Evolutionary conservation across 2,888 invertebrate genomes (phyloP), one percentile per base, ranked within the genome.

Genomic region (Protodeltote pygarga): DNA sequence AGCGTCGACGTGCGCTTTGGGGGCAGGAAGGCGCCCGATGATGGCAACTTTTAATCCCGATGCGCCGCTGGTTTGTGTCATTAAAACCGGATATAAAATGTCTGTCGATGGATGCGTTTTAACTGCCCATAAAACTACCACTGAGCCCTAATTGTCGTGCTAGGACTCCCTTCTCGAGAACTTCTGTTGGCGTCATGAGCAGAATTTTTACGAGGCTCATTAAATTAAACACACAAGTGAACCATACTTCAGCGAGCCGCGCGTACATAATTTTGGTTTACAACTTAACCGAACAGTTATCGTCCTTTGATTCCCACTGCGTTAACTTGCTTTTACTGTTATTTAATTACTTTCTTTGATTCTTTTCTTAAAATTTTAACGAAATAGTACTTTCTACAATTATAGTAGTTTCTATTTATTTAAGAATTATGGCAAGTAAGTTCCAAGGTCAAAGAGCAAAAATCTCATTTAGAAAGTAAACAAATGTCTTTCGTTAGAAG

Each of bases 31-130:
- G 65, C 71, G 73, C 64, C 68, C 34, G 28, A 42, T 59, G 47
- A 49, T 65, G 59, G 63, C 64, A n/a, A n/a, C 62, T 76, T 57
- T 76, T 73, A 75, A 79, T 72, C 67, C 69, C 48, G 48, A 37
- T 57, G 59, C 55, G 31, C 38, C 33, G 46, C 42, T 52, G 44
- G 49, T 55, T 45, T 48, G 37, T 59, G 65, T 63, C 73, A 74
- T 79, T 81, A 83, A 85, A 84, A 80, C 74, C 75, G 78, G 80
- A 80, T 82, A 83, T 87, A 82, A 87, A 87, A 79, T 71, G 73
- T 61, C 63, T 67, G 73, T 60, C 73, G 69, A 82, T 81, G 75
- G 74, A 79, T 83, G 73, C 65, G 49, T 75, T 84, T 89, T 88
- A 82, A 87, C 75, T 76, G 75, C 74, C 77, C 80, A 84, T 89